These are phyloP conservation scores for Actinia equina DNA, from an alignment of 64 coral and sea anemone genomes.

Conservation along the genomic window DNA sequence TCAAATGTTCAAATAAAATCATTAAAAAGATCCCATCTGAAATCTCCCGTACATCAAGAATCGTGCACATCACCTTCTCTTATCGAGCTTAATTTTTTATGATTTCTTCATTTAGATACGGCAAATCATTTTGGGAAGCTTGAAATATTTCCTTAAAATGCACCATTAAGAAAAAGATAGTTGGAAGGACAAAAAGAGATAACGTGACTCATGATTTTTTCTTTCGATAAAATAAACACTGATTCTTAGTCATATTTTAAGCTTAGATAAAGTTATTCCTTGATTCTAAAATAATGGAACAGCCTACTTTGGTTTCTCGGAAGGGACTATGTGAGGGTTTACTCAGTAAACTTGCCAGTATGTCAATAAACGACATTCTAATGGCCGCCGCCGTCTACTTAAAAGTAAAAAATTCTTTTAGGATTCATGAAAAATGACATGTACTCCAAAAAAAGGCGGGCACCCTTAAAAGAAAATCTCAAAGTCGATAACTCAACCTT, in stretches of 20 bases:
- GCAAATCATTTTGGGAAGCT: neutral
- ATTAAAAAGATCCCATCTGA: neutral
- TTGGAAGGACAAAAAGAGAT: neutral
- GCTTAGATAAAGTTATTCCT: neutral
- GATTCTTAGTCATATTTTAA: neutral
- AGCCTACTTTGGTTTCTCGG: neutral
- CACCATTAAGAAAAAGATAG: neutral
- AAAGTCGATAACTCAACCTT: neutral
- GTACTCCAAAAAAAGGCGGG: neutral
- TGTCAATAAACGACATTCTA: neutral
- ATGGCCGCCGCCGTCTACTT: neutral
- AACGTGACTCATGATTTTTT: neutral
- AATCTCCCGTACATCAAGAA: neutral
- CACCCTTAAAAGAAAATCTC: neutral
- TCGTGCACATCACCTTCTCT: neutral
- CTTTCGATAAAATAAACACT: neutral
- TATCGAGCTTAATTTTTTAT: neutral
- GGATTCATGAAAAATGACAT: neutral
- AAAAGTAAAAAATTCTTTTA: neutral
- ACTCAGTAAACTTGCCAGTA: neutral
- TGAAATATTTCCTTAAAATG: neutral
- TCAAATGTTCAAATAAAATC: neutral
- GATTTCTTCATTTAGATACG: constrained; percentile 1
- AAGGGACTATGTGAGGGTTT: neutral
- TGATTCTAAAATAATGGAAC: neutral